These are phyloP conservation scores for Diploptera punctata DNA, from an alignment of 2,888 invertebrate species.

Conservation along the genomic window DNA sequence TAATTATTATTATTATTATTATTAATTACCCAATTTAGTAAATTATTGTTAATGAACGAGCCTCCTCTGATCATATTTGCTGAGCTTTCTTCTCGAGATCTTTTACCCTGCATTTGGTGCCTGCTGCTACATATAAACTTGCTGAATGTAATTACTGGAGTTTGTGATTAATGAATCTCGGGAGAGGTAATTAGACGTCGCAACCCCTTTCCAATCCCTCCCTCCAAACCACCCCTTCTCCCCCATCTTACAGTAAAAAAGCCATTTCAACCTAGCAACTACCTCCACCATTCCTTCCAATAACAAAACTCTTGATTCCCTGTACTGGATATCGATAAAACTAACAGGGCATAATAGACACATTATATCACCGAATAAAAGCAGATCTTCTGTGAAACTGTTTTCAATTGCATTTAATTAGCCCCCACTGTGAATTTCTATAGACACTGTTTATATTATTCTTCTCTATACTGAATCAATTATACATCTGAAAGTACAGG, in stretches of 20 bases:
- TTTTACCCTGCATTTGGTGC: background rate
- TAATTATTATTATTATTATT: too few species aligned
- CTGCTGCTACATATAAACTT: slow-evolving; percentile 35
- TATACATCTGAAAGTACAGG: too few species aligned
- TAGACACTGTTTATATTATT: too few species aligned
- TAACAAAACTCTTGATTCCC: background rate
- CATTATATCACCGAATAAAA: background rate
- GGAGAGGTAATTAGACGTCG: slow-evolving; percentile 57
- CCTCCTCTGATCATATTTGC: slow-evolving; percentile 11
- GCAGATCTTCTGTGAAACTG: background rate
- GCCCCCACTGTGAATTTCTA: too few species aligned
- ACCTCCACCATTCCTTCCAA: background rate
- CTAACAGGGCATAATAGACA: background rate
- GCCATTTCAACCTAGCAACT: slow-evolving; percentile 19
- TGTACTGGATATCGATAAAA: background rate
- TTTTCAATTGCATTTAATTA: background rate
- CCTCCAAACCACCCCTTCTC: background rate
- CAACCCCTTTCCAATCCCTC: background rate
- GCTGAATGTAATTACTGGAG: slow-evolving; percentile 46
- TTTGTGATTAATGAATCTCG: slow-evolving; percentile 59
- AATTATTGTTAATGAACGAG: slow-evolving; percentile 5
- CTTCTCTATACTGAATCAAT: too few species aligned
- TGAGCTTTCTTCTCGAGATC: slow-evolving; percentile 16
- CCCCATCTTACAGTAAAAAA: slow-evolving; percentile 15
- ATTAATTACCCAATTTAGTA: too few species aligned